phyloP scores from a whole-genome alignment of 2,797 vertebrate species.

The Falco peregrinus region DNA sequence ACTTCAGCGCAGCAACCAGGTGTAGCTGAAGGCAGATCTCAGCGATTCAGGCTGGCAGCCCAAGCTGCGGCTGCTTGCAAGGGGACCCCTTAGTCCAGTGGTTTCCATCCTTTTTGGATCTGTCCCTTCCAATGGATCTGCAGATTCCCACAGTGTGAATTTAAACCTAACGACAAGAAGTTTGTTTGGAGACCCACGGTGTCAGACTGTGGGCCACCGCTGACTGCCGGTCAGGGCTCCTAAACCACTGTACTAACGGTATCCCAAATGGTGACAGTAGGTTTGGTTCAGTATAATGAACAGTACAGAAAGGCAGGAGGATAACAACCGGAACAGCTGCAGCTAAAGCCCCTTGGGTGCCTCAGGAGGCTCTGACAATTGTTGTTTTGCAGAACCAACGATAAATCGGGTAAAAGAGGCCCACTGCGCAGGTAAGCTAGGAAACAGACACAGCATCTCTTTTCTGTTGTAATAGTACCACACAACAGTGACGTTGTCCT shows the following conservation, averaged over 20 bases:
- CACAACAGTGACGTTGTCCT: slow-evolving; percentile 23
- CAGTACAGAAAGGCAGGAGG: slow-evolving; percentile 28
- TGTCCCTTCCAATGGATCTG: neutral
- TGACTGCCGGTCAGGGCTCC: neutral
- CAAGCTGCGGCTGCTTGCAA: neutral
- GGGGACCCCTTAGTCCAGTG: slow-evolving; percentile 24
- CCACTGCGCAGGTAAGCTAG: neutral
- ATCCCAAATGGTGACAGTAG: neutral
- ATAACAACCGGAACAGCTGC: neutral
- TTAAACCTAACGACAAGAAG: neutral
- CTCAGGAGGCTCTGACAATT: neutral
- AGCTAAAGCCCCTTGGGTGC: neutral
- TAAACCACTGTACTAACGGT: neutral
- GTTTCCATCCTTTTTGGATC: neutral
- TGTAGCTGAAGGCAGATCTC: neutral
- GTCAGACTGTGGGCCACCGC: neutral
- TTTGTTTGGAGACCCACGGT: neutral
- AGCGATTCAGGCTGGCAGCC: neutral
- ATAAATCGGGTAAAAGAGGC: neutral
- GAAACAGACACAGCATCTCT: neutral
- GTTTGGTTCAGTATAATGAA: neutral
- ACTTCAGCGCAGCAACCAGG: neutral
- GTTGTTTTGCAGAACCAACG: neutral
- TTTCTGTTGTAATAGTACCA: neutral
- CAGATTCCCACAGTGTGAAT: neutral